A percentile compares a stretch with the other conserved stretches of the same genome.
Evolutionary conservation across 2,113 vertebrate species (phyloP).

Genomic region (Pampusana beccarii): DNA sequence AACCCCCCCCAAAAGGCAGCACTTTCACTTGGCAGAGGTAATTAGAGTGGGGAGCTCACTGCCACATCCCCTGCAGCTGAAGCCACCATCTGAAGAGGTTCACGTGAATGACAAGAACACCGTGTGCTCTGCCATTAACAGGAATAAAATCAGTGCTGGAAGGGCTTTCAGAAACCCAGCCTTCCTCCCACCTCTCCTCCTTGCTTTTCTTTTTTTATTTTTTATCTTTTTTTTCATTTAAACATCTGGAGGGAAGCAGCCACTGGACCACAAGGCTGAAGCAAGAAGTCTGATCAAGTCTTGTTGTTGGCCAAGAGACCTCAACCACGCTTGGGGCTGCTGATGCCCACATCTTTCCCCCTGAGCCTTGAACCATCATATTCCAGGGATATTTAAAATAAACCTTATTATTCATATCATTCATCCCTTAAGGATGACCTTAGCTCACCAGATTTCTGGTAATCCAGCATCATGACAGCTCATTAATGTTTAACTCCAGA

Average conservation of each 20-base stretch:
- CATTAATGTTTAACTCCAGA: conserved; percentile 24
- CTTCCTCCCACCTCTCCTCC: neutral
- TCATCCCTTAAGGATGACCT: neutral
- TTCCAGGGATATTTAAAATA: accelerated
- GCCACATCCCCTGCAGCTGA: neutral
- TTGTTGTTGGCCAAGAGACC: neutral
- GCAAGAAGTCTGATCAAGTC: neutral
- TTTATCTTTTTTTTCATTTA: neutral
- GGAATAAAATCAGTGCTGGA: neutral
- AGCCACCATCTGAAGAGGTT: neutral
- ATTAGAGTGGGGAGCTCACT: neutral
- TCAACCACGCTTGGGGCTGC: neutral
- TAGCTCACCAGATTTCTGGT: neutral
- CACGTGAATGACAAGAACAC: neutral
- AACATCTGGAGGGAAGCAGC: conserved; percentile 13
- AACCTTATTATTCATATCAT: neutral
- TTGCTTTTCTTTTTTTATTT: neutral
- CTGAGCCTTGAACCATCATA: neutral
- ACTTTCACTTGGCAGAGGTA: neutral
- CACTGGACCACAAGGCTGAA: neutral
- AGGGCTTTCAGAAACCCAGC: neutral
- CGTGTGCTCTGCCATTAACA: neutral
- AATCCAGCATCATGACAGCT: neutral
- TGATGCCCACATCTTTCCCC: neutral
- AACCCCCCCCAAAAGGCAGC: neutral